Percentiles rank a stretch among this genome's conserved stretches.
These are phyloP conservation scores for Drosophila crucigera DNA, from an alignment of 2,888 invertebrate species.

Conservation along the genomic window DNA sequence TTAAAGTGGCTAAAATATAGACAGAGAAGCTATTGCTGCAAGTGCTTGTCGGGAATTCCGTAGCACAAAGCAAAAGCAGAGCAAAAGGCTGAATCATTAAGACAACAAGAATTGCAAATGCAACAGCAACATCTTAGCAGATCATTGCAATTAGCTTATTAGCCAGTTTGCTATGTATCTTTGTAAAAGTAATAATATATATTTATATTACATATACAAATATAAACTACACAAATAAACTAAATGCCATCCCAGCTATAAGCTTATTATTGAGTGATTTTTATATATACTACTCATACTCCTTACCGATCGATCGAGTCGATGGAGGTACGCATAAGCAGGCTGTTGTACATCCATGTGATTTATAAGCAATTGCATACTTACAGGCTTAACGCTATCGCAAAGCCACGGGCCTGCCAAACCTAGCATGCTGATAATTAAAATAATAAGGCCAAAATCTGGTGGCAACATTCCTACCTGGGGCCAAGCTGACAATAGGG, in stretches of 20 bases:
- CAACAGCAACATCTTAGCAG: conserved; percentile 7
- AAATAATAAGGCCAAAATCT: neutral
- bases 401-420: neutral
- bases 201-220: too few relatives aligned
- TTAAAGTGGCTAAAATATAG: conserved; percentile 58
- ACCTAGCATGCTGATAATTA: neutral
- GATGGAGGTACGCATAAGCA: neutral
- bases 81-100: neutral
- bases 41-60: conserved; percentile 11
- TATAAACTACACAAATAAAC: neutral
- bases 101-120: neutral
- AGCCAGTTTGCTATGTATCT: too few relatives aligned
- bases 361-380: conserved; percentile 7
- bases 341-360: neutral
- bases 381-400: neutral
- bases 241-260: neutral
- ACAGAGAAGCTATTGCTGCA: conserved; percentile 26
- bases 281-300: neutral
- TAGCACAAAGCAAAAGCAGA: conserved; percentile 4
- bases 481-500: neutral
- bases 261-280: neutral
- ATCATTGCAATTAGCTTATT: conserved; percentile 26
- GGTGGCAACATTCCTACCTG: too few relatives aligned
- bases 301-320: neutral
- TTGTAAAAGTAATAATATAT: too few relatives aligned